Evolutionary conservation across 2,113 vertebrate species (phyloP).

Genomic region (Bungarus multicinctus): DNA sequence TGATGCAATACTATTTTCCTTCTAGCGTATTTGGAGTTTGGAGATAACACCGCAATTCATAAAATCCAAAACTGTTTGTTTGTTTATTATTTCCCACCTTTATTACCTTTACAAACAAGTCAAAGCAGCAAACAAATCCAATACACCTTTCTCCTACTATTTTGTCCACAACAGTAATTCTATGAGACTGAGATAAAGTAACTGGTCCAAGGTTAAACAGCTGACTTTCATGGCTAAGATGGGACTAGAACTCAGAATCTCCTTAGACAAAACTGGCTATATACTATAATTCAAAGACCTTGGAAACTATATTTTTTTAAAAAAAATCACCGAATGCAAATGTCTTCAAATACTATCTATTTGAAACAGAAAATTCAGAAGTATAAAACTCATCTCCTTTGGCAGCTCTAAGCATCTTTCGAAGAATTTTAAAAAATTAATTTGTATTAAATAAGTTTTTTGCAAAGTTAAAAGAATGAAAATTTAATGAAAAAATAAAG

Average conservation of each 20-base stretch:
- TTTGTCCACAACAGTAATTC: neutral
- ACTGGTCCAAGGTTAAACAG: neutral
- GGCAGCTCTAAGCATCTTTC: neutral
- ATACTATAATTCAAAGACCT: neutral
- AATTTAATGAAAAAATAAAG: neutral
- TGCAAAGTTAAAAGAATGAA: neutral
- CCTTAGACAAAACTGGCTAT: neutral
- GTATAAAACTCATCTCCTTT: neutral
- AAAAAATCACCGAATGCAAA: neutral
- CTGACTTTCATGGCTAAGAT: neutral
- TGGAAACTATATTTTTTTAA: neutral
- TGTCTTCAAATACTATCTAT: neutral
- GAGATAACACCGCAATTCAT: neutral
- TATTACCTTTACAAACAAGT: neutral
- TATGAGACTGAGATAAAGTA: neutral
- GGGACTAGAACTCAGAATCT: too few species aligned
- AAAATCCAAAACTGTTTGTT: neutral
- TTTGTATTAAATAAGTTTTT: neutral
- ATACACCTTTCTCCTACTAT: neutral
- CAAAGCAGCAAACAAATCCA: neutral
- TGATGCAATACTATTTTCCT: neutral
- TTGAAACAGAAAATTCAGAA: neutral
- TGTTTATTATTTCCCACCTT: neutral
- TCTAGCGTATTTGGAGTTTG: neutral
- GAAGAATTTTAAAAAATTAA: neutral